Base-by-base conservation (phyloP, 2,797 vertebrate genomes). In the Diplodus sargus region DNA sequence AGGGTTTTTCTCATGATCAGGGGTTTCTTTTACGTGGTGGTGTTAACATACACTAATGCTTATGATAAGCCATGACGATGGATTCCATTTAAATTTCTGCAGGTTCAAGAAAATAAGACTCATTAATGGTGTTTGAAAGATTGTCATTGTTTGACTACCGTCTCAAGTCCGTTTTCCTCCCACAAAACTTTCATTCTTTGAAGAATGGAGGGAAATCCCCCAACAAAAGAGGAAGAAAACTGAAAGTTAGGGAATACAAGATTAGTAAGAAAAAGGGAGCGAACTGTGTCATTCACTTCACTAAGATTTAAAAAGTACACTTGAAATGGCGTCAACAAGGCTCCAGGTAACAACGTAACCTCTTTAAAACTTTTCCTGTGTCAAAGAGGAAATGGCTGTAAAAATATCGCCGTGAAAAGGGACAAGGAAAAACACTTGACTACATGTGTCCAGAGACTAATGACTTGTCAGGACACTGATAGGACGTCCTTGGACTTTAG, bases 401-500 rank as follows among this genome's bases (percentile, higher is more conserved):
- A 48, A 63, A 62, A 39, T 12, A 25, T 8, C 0, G 20, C 54
- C 28, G 15, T 58, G 14, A 53, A 22, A 14, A 47, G 8, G 5
- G 12, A 48, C 0, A 58, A 16, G 39, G 4, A 74, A 54, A 79
- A 65, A 53, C 45, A 51, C 56, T 17, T 28, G 12, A 51, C n/a
- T 5, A 3, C 3, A 25, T 53, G 6, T 30, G 23, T 49, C n/a
- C 11, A 28, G 22, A 17, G 63, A 77, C 34, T 5, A 69, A 68
- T 79, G 43, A 76, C 25, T 28, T 34, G 6, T 69, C 14, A 1
- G 18, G 18, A 60, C 43, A 25, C 61, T 76, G 79, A 88, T 48
- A 76, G 2, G 3, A 18, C 48, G 66, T 57, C 88, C 89, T 88
- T 86, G 78, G 48, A 20, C 60, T 66, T 30, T 53, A 16, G 30